A percentile compares a stretch with the other conserved stretches of the same genome.
phyloP scores from a whole-genome alignment of 1,140 invertebrate genomes.

The Penaeus indicus region DNA sequence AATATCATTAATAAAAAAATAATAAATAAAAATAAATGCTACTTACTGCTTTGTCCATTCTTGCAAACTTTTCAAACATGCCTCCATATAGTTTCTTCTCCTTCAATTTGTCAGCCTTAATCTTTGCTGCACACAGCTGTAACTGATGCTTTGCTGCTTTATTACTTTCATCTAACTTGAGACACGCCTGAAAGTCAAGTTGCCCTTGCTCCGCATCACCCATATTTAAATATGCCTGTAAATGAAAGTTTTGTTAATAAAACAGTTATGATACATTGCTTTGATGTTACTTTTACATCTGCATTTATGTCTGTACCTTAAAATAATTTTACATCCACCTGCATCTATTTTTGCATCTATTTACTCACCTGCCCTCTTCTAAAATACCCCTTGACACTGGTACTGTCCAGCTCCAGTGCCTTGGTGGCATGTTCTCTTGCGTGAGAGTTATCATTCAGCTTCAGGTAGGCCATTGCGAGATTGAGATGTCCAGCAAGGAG shows the following conservation, averaged over 20 bases:
- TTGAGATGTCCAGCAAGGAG: constrained; percentile 85
- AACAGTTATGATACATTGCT: not conserved
- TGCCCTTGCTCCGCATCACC: constrained; percentile 85
- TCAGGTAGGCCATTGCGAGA: constrained; percentile 87
- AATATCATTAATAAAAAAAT: not conserved
- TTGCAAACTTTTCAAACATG: constrained; percentile 89
- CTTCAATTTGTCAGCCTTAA: constrained; percentile 82
- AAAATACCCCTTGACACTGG: constrained; percentile 92
- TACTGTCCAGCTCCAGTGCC: constrained; percentile 81
- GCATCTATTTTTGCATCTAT: not conserved
- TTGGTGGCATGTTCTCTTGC: constrained; percentile 80
- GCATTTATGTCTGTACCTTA: not conserved
- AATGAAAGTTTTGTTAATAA: constrained; percentile 21
- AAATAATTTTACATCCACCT: not conserved
- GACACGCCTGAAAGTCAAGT: constrained; percentile 83
- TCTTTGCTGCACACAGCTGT: constrained; percentile 78
- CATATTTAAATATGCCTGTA: constrained; percentile 79
- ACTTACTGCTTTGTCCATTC: constrained; percentile 82
- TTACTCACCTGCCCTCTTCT: constrained; percentile 81
- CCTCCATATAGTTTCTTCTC: constrained; percentile 94
- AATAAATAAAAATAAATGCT: not conserved
- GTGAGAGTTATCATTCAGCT: constrained; percentile 81
- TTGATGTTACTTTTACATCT: not conserved
- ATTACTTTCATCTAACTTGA: constrained; percentile 82
- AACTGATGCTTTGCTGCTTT: constrained; percentile 87